Evolutionary conservation across 2,797 vertebrate species (phyloP).

Genomic region (Scolopax rusticola): DNA sequence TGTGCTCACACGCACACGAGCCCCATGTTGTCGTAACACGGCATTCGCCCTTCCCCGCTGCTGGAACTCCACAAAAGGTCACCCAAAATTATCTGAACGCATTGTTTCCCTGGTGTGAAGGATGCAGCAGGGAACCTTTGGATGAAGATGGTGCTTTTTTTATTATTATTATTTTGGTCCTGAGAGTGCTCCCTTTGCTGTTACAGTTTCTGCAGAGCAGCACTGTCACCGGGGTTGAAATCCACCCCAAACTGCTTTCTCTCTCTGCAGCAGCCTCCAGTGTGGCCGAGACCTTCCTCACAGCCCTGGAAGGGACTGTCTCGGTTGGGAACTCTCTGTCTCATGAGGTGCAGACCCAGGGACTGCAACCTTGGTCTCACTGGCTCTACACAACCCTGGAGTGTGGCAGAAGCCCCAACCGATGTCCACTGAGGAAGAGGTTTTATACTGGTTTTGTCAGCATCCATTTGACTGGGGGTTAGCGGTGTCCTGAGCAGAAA

Average conservation of each 20-base stretch:
- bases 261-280: accelerated
- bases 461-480: neutral
- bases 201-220: neutral
- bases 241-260: neutral
- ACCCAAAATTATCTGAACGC: neutral
- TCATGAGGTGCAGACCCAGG: neutral
- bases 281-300: accelerated
- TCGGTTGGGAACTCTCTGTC: neutral
- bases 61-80: neutral
- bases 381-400: accelerated
- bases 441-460: constrained; percentile 45
- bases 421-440: neutral
- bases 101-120: neutral
- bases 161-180: neutral
- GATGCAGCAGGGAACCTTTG: neutral
- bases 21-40: accelerated
- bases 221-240: neutral
- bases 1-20: neutral
- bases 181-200: neutral
- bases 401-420: neutral
- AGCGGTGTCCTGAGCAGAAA: constrained; percentile 67
- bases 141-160: neutral
- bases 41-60: neutral
- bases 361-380: neutral
- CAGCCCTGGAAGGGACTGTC: neutral